Evolutionary conservation across 2,113 vertebrate genomes (phyloP), one percentile per base, ranked within the genome.

Genomic region (Callaeas wilsoni): DNA sequence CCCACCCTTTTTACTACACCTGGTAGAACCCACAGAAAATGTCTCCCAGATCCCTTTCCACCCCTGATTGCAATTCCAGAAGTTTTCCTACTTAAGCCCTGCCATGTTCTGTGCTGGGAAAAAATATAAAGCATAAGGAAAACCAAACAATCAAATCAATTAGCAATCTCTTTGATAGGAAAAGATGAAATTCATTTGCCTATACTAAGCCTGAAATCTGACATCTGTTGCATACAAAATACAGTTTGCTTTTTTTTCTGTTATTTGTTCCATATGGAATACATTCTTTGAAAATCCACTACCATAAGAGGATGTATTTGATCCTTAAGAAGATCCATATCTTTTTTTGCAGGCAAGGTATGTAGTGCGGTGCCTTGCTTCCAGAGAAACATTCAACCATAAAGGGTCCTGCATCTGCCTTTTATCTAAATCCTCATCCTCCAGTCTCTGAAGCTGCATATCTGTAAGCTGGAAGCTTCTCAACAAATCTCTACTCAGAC

Each of bases 371-470:
- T 27, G 26, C 52, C 52, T 53, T 53, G 17, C 17, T 84, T 92
- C 78, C 30, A 30, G 90, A 44, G 65, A 55, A 94, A 33, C 50
- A 63, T 73, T 64, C 30, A 89, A 42, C 55, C 2, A 1, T 60
- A 78, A 78, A 74, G 20, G 37, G 65, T 77, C 32, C 9, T 32
- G 77, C 10, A 69, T 80, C 30, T 81, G 81, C 42, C 56, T 74
- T 81, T 86, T 93, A 68, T 93, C 84, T 93, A 81, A 93, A 91
- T 76, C 68, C 59, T 87, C 30, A 37, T 53, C 50, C 71, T 88
- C 18, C 76, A 53, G 59, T 25, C 68, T 90, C 76, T 83, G 71
- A 68, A 88, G 63, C 19, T 89, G 55, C 27, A 19, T 57, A 56
- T 64, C 46, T 73, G 41, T 57, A 80, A 92, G 26, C 27, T 79